These are phyloP conservation scores for Hirtodrosophila duncani DNA, from an alignment of 2,888 invertebrate genomes.

Conservation along the genomic window DNA sequence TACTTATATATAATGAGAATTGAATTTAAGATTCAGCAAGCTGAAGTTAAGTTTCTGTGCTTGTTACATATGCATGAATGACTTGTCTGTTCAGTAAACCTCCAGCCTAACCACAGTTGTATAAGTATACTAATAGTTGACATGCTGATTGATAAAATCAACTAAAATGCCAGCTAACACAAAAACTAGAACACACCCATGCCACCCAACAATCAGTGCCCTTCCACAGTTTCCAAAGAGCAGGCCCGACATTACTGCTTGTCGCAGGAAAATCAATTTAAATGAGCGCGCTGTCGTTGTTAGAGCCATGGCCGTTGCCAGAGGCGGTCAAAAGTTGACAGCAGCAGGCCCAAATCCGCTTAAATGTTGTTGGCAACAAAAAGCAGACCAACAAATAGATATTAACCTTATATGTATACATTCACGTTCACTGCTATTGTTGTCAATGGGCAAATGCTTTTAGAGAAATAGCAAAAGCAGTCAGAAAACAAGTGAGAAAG, in stretches of 20 bases:
- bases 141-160: not conserved
- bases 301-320: no score
- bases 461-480: conserved; percentile 39
- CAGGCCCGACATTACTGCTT: conserved; percentile 23
- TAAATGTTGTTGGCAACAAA: conserved; percentile 45
- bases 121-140: not conserved
- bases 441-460: conserved; percentile 57
- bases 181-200: conserved; percentile 9
- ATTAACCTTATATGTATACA: conserved; percentile 64
- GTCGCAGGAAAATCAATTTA: conserved; percentile 66
- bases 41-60: no score
- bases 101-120: no score
- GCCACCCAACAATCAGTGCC: conserved; percentile 13
- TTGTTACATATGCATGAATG: no score
- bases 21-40: no score
- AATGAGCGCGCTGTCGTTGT: conserved; percentile 43
- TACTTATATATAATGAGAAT: no score
- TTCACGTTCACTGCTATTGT: conserved; percentile 33
- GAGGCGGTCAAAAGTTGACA: conserved; percentile 68
- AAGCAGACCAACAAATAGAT: conserved; percentile 63
- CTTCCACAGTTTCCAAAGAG: conserved; percentile 15
- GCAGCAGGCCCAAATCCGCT: conserved; percentile 55
- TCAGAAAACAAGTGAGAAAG: conserved; percentile 13
- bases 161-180: conserved; percentile 8
- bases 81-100: no score